These are phyloP conservation scores for Coenobita brevimanus DNA, from an alignment of 1,140 invertebrate species.

Conservation along the genomic window DNA sequence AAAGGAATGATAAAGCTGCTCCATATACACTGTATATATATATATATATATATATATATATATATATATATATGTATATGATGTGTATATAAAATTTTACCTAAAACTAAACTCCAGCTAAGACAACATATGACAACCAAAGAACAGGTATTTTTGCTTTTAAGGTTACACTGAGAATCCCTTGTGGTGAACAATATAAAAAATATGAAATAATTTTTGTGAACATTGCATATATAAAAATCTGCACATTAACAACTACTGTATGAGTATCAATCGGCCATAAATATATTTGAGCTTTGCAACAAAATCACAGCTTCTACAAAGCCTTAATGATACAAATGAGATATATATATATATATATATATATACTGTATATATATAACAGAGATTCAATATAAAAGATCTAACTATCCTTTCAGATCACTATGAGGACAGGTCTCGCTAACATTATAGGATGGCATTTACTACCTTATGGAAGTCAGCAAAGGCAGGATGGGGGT, in stretches of 20 bases:
- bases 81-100: no score
- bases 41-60: no score
- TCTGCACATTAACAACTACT: conserved; percentile 5
- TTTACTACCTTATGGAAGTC: conserved; percentile 50
- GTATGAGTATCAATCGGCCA: conserved; percentile 10
- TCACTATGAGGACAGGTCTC: conserved; percentile 9
- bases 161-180: no score
- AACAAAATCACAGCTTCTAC: conserved; percentile 49
- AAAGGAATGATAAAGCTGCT: no score
- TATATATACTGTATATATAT: no score
- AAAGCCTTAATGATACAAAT: conserved; percentile 36
- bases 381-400: conserved; percentile 39
- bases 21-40: no score
- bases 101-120: no score
- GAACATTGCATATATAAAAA: conserved; percentile 29
- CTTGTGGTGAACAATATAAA: no score
- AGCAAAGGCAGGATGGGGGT: conserved; percentile 38
- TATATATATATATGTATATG: no score
- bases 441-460: conserved; percentile 41
- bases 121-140: no score
- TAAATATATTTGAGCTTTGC: conserved; percentile 50
- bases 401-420: conserved; percentile 20
- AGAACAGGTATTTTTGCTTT: no score
- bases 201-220: conserved; percentile 25
- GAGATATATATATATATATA: no score